phyloP scores from a whole-genome alignment of 2,113 vertebrate genomes.

The Toxostoma redivivum region DNA sequence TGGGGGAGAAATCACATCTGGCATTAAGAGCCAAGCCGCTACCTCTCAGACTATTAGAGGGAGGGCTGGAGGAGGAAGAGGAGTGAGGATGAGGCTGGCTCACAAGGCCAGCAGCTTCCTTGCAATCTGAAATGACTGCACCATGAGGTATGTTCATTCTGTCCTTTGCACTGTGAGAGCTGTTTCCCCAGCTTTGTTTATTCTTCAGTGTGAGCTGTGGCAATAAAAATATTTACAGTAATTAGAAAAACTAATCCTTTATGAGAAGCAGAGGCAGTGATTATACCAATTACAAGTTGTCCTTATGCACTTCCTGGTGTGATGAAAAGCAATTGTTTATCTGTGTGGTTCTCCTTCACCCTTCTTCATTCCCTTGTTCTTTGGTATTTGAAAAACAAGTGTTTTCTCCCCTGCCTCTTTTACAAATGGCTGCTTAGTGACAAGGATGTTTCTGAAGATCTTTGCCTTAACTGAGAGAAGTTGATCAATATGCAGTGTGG shows the following conservation, averaged over 20 bases:
- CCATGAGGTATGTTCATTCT: background rate
- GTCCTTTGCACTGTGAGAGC: background rate
- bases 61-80: background rate
- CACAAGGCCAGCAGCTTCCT: background rate
- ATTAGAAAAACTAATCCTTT: slow-evolving; percentile 44
- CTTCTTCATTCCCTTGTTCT: background rate
- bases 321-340: slow-evolving; percentile 16
- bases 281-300: slow-evolving; percentile 19
- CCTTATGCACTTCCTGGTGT: background rate
- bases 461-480: background rate
- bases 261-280: slow-evolving; percentile 32
- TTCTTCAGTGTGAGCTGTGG: background rate
- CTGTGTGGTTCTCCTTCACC: background rate
- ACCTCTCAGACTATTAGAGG: background rate
- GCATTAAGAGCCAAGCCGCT: background rate
- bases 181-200: slow-evolving; percentile 24
- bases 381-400: background rate
- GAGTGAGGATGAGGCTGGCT: background rate
- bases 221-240: slow-evolving; percentile 49
- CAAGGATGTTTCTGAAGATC: background rate
- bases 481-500: background rate
- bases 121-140: background rate
- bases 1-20: background rate
- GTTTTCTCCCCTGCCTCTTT: background rate
- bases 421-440: background rate